Evolutionary conservation across 1,140 invertebrate genomes (phyloP).

Genomic region (Drosophila kanapiae): DNA sequence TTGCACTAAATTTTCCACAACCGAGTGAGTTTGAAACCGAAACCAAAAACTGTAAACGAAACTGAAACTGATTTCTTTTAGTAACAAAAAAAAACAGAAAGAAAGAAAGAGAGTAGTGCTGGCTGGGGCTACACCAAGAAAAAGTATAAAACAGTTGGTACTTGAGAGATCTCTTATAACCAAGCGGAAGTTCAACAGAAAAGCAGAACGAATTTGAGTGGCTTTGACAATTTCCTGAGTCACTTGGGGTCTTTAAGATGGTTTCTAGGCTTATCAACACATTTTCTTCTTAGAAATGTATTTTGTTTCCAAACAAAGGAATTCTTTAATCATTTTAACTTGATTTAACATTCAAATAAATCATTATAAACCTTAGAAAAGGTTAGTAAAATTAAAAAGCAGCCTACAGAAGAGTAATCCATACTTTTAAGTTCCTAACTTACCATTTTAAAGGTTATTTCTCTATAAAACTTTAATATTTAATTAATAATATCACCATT

Average conservation of each 20-base stretch:
- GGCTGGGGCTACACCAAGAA: conserved; percentile 12
- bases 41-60: conserved; percentile 70
- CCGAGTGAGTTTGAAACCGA: conserved; percentile 70
- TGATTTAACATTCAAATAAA: neutral
- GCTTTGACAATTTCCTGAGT: neutral
- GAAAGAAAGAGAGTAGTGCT: conserved; percentile 6
- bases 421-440: neutral
- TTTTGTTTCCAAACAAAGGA: neutral
- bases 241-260: neutral
- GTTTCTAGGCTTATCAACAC: neutral
- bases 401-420: too few relatives aligned
- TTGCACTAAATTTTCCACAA: conserved; percentile 81
- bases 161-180: neutral
- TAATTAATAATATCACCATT: neutral
- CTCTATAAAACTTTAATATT: neutral
- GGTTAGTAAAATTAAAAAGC: neutral
- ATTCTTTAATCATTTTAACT: neutral
- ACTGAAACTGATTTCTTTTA: conserved; percentile 61
- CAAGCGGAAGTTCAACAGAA: conserved; percentile 1
- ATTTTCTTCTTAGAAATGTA: neutral
- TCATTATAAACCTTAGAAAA: neutral
- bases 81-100: conserved; percentile 1
- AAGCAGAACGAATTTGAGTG: conserved; percentile 1
- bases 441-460: neutral
- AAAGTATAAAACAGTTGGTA: conserved; percentile 1